Percentiles rank a stretch among this genome's conserved stretches.
Evolutionary conservation across 2,113 vertebrate species (phyloP).

Genomic region (Irena cyanogastra): DNA sequence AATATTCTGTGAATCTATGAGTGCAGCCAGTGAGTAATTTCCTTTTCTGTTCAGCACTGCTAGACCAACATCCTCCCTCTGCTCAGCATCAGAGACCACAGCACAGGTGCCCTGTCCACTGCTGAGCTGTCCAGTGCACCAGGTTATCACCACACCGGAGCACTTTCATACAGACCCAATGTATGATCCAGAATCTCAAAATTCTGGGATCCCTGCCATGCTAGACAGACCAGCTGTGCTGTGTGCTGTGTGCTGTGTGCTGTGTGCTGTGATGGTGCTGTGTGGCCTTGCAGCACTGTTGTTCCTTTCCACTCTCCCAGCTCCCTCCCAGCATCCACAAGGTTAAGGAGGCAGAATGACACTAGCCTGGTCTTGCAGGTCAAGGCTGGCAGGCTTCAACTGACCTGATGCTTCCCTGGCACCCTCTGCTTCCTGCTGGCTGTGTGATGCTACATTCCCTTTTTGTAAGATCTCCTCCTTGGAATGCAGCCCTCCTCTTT

Average conservation of each 20-base stretch:
- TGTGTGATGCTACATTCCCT: background rate
- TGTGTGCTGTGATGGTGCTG: no score
- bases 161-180: background rate
- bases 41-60: background rate
- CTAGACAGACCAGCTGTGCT: no score
- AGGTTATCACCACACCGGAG: background rate
- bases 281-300: background rate
- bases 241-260: no score
- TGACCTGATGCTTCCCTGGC: background rate
- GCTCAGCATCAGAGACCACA: background rate
- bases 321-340: background rate
- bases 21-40: background rate
- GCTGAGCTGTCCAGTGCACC: background rate
- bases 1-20: background rate
- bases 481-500: background rate
- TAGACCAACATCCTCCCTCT: background rate
- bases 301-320: background rate
- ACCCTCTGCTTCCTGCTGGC: background rate
- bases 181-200: background rate
- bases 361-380: background rate
- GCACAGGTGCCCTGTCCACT: fast-evolving
- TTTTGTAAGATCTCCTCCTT: background rate
- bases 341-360: background rate
- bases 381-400: background rate
- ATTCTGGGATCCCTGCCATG: background rate